Evolutionary conservation across 2,888 invertebrate genomes (phyloP), one percentile per base, ranked within the genome.

Genomic region (Frankliniella intonsa): DNA sequence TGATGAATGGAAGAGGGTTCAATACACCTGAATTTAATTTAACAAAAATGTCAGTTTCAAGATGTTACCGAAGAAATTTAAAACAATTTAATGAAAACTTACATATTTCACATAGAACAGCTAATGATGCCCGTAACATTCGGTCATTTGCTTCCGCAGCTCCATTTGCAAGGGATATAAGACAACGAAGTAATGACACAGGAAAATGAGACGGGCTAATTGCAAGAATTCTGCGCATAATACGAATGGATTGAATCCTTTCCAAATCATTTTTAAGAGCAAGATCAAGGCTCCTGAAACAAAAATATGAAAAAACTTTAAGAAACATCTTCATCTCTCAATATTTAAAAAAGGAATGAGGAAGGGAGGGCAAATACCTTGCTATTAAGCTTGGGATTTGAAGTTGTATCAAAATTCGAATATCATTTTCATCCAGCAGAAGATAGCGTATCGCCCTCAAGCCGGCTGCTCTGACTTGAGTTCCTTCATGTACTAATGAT

Each of bases 21-120:
- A 96, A 87, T 80, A 97, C 92, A 84, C 96, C 94, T 93, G 86
- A 80, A 89, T 62, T 62, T 10, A 62, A 76, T 25, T 22, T 76
- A 22, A n/a, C 19, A 51, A 79, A 65, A 79, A 82, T 11, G 17
- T 14, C n/a, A 25, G 2, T 83, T 84, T 49, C 50, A 69, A 25
- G 76, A 81, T 76, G 65, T 49, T 22, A 27, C 69, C 38, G 82
- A 81, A 50, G 38, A 82, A n/a, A 12, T 80, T 81, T 1, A 79
- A 79, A 5, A 81, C 80, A 7, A 82, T n/a, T 8, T n/a, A 25
- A 19, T 79, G 9, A 81, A 14, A 19, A 87, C 90, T 87, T 87
- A 94, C 94, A 95, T 86, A 97, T 91, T 90, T 98, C 97, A 85
- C 96, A 95, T 17, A 98, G 89, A 11, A 95, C 94, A 50, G 97